Conservation (phyloP, 2,797 vertebrate species). For the Sarcoramphus papa region DNA sequence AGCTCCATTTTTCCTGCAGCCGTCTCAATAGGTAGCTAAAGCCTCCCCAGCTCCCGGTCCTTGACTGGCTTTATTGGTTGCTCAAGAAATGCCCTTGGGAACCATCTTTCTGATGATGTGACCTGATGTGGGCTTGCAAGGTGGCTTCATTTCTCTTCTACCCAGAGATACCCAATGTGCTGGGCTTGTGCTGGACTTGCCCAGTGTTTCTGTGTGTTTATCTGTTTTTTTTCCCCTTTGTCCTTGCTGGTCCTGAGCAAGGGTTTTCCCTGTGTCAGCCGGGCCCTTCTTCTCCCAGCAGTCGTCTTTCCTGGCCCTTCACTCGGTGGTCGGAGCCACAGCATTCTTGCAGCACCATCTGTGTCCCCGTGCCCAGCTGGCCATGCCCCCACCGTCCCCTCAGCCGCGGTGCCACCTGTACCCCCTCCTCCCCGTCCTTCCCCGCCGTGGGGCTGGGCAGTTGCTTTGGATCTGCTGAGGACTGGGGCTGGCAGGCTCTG, state of each 20-base stretch:
- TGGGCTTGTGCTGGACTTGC: background rate
- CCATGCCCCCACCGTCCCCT: background rate
- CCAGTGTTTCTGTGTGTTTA: background rate
- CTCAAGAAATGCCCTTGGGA: background rate
- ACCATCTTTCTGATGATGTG: background rate
- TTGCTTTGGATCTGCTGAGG: background rate
- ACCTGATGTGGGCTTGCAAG: background rate
- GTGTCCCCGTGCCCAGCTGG: background rate
- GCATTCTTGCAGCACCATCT: background rate
- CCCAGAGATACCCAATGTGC: background rate
- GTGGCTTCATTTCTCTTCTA: background rate
- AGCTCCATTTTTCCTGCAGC: background rate
- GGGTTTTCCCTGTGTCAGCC: background rate
- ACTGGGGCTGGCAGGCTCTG: background rate
- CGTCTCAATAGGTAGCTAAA: background rate
- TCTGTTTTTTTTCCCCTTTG: rapidly evolving
- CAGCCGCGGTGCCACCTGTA: rapidly evolving
- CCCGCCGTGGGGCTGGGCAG: rapidly evolving
- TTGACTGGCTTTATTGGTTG: background rate
- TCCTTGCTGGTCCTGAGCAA: background rate
- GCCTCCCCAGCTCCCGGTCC: background rate
- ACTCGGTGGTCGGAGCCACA: rapidly evolving
- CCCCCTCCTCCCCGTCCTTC: background rate
- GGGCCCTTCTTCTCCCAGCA: background rate
- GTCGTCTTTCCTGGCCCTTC: background rate